Evolutionary conservation across 2,797 vertebrate species (phyloP), one percentile per base, ranked within the genome.

Genomic region (Rhadinocentrus ornatus): DNA sequence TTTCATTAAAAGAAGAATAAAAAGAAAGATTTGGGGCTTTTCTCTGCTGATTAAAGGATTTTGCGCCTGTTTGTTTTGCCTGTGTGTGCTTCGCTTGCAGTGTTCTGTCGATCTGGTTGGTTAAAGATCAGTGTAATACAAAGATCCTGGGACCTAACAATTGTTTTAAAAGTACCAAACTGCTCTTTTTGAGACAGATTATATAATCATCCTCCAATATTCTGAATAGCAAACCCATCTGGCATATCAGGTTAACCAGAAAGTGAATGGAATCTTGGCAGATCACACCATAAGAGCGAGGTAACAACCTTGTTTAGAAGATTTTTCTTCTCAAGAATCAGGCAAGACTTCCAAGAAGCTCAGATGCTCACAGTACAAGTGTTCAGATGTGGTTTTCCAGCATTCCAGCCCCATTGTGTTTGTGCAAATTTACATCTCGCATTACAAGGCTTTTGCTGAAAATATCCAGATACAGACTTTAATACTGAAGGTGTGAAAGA

Each of bases 351-450:
- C 11, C 11, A 26, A 7, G 10, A 5, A 6, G 22, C 22, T 63
- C 13, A 54, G 41, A 22, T 77, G 59, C 29, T 61, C 34, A 18
- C 39, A 44, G 3, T 15, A 27, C 6, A n/a, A 69, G 41, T 15
- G 44, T 60, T 44, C 50, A 62, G 16, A 61, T 79, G 73, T 71
- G 32, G 53, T 46, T 66, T 66, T 22, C 41, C 20, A 32, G 7
- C 12, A 48, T 58, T 69, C 7, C 24, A 22, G 39, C 50, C 13
- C n/a, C 13, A 54, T 3, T 58, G 31, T 20, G 11, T 67, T 69
- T 32, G 2, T 11, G 2, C 37, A 13, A 4, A 62, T 70, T 66
- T 68, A 31, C 2, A 6, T 57, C 22, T 26, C 50, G 52, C 6
- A 62, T 44, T 31, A 48, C 60, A 48, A 63, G 16, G 31, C 52